These are phyloP conservation scores for Sparidentex hasta DNA, from an alignment of 2,797 vertebrate genomes.

Conservation along the genomic window DNA sequence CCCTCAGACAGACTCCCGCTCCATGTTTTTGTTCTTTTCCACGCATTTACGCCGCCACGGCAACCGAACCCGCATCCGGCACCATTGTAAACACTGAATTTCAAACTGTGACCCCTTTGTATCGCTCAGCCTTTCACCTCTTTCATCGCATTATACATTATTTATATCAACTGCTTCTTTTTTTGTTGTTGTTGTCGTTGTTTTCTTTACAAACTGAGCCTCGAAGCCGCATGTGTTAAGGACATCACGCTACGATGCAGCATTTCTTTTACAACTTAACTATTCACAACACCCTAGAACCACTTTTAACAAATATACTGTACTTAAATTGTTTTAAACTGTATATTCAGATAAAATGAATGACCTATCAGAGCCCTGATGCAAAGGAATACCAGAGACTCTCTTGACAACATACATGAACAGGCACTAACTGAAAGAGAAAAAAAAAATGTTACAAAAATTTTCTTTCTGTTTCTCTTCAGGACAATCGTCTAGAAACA, in stretches of 20 bases:
- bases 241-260: constrained; percentile 51
- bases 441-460: constrained; percentile 60
- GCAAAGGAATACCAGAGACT: constrained; percentile 52
- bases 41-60: constrained; percentile 23
- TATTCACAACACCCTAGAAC: constrained; percentile 83
- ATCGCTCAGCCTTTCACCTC: constrained; percentile 42
- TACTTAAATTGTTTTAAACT: constrained; percentile 79
- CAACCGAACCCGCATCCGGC: constrained; percentile 45
- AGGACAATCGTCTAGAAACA: constrained; percentile 71
- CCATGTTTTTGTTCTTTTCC: constrained; percentile 45
- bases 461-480: constrained; percentile 63
- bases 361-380: constrained; percentile 63
- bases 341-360: constrained; percentile 81
- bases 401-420: constrained; percentile 72
- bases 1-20: constrained; percentile 45
- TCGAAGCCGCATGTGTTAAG: constrained; percentile 47
- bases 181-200: not conserved
- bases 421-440: constrained; percentile 80
- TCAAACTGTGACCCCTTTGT: constrained; percentile 57
- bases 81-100: constrained; percentile 81
- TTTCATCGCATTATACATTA: constrained; percentile 43
- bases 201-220: constrained; percentile 55
- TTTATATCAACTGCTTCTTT: constrained; percentile 40
- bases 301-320: constrained; percentile 81
- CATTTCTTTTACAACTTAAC: constrained; percentile 75